These are phyloP conservation scores for Caprella mutica DNA, from an alignment of 2,888 invertebrate species.

Conservation along the genomic window DNA sequence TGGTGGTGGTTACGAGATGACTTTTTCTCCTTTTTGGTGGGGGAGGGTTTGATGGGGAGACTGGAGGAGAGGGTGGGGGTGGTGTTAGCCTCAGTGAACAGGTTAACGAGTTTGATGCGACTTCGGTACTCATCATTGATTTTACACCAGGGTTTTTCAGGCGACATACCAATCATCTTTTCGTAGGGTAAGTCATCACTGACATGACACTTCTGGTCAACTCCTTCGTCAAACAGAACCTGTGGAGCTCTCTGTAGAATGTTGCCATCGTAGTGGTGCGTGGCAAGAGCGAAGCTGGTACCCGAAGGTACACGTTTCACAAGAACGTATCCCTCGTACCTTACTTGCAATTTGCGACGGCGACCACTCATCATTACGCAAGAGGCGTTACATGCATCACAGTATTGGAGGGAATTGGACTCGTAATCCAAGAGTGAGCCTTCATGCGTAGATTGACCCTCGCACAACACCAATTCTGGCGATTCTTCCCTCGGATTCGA, in stretches of 20 bases:
- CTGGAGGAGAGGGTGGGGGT: constrained; percentile 17
- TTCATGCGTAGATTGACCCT: no score
- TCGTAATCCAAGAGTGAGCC: no score
- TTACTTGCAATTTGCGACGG: constrained; percentile 29
- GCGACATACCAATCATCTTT: not conserved
- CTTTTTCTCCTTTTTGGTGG: no score
- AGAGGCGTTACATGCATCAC: constrained; percentile 30
- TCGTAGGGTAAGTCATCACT: not conserved
- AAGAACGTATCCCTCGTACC: constrained; percentile 30
- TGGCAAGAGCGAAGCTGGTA: not conserved
- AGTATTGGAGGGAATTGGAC: constrained; percentile 17
- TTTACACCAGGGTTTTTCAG: not conserved
- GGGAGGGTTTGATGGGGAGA: constrained; percentile 5
- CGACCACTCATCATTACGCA: constrained; percentile 28
- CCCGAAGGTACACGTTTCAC: constrained; percentile 16
- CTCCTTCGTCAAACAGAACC: no score
- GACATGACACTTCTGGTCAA: no score
- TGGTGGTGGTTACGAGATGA: no score
- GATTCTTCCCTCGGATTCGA: no score
- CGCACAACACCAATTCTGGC: no score
- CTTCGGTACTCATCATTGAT: no score
- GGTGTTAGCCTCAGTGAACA: constrained; percentile 2
- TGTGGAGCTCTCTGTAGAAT: no score
- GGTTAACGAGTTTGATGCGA: constrained; percentile 14
- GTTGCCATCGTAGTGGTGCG: no score